Evolutionary conservation across 1,140 invertebrate genomes (phyloP), one percentile per base, ranked within the genome.

Genomic region (Muscidifurax raptorellus): DNA sequence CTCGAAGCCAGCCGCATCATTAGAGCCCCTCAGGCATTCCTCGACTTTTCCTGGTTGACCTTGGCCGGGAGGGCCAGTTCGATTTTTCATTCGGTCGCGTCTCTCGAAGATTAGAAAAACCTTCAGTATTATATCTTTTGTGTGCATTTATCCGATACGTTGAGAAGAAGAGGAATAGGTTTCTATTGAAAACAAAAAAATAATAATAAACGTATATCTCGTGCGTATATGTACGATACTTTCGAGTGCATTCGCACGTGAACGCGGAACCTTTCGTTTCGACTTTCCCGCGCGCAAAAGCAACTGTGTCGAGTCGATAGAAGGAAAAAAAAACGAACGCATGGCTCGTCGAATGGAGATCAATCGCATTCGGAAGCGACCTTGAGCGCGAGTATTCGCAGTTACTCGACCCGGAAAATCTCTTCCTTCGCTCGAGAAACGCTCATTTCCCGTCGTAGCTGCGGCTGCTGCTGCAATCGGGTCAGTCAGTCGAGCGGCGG

Each of bases 371-470:
- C 71, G 40, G 47, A 52, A 32, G 72, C 59, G 81, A 82, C 32
- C 52, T 76, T 82, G 32, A 52, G n/a, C 25, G 22, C 12, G n/a
- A 44, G n/a, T 36, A 15, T 9, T 32, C 7, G 74, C 82, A 77
- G 82, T 83, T 83, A 77, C 27, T 77, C 74, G 74, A 83, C 74
- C 74, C 36, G 82, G 74, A 83, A 76, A 82, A 82, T 66, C 27
- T 44, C 75, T 77, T 77, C 75, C 47, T 77, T 44, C 27, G 22
- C 52, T 13, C 76, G 36, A 59, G 76, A 30, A 77, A 32, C 28
- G 52, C 52, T 64, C 52, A 78, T 78, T 78, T 78, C 52, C 76
- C 76, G 52, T 78, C 76, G n/a, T n/a, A 40, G 32, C 27, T 12
- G 22, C 59, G 27, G 25, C 6, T 1, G 27, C 15, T 25, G 28